Evolutionary conservation across 2,797 vertebrate genomes (phyloP).

Genomic region (Limosa lapponica): DNA sequence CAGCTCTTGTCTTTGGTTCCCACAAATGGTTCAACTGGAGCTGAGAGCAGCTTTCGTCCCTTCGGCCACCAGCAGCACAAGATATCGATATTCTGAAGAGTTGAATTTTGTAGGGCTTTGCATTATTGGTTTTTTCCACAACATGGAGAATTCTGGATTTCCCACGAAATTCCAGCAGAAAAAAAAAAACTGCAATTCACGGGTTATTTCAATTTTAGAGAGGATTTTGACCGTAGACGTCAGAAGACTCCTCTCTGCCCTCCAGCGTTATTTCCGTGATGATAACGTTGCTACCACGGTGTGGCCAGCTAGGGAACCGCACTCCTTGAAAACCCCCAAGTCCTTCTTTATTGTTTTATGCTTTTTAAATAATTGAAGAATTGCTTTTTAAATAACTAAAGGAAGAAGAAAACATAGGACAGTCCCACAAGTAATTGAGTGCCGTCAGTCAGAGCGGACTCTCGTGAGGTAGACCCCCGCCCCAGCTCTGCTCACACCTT

Average conservation of each 20-base stretch:
- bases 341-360: not conserved
- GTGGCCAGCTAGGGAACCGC: constrained; percentile 10
- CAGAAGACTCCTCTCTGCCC: not conserved
- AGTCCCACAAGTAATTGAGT: not conserved
- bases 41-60: not conserved
- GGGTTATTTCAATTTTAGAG: not conserved
- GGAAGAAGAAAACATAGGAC: not conserved
- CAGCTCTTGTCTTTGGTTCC: not conserved
- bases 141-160: not conserved
- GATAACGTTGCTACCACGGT: not conserved
- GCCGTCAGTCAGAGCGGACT: rapidly evolving
- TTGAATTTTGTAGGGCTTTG: not conserved
- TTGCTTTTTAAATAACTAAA: not conserved
- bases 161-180: not conserved
- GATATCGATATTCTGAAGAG: rapidly evolving
- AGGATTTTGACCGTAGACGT: not conserved
- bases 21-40: rapidly evolving
- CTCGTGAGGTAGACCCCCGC: too few relatives aligned
- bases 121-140: rapidly evolving
- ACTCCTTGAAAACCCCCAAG: not conserved
- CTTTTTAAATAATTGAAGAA: not conserved
- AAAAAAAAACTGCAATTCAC: rapidly evolving
- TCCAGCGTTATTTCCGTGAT: not conserved
- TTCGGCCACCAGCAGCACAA: rapidly evolving
- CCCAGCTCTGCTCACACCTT: not conserved